Evolutionary conservation across 1,140 invertebrate species (phyloP).

Genomic region (Caenorhabditis elegans): DNA sequence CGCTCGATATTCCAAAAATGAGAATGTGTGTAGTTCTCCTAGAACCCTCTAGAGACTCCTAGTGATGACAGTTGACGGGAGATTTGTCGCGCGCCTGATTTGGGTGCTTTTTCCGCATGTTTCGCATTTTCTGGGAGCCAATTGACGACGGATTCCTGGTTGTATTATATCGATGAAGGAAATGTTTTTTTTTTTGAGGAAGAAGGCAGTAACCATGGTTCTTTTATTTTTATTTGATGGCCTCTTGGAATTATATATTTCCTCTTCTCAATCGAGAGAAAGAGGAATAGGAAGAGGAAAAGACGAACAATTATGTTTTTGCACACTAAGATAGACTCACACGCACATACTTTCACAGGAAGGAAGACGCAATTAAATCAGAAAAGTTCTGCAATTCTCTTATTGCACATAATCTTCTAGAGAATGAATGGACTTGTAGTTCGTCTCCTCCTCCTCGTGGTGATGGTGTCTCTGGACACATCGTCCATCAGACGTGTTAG

Average conservation of each 20-base stretch:
- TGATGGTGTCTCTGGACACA: conserved; percentile 6
- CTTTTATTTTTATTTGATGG: background rate
- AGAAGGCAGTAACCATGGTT: background rate
- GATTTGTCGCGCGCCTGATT: conserved; percentile 28
- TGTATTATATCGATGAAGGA: no score
- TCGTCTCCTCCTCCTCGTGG: background rate
- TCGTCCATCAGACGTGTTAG: conserved; percentile 30
- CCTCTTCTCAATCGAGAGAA: background rate
- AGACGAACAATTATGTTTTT: conserved; percentile 1
- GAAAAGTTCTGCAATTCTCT: no score
- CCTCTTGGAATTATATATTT: background rate
- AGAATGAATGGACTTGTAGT: background rate
- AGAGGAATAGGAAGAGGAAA: background rate
- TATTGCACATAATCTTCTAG: background rate
- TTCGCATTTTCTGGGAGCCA: no score
- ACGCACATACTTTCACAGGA: no score
- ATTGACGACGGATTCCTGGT: no score
- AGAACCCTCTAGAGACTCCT: background rate
- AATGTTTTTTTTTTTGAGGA: no score
- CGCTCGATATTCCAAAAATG: no score
- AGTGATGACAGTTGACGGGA: conserved; percentile 17
- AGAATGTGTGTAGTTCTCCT: background rate
- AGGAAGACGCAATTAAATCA: background rate
- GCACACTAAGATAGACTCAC: background rate
- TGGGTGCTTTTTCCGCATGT: background rate